Percentiles rank a stretch among this genome's conserved stretches.
These are phyloP conservation scores for Carduelis carduelis DNA, from an alignment of 2,797 vertebrate species.

Conservation along the genomic window DNA sequence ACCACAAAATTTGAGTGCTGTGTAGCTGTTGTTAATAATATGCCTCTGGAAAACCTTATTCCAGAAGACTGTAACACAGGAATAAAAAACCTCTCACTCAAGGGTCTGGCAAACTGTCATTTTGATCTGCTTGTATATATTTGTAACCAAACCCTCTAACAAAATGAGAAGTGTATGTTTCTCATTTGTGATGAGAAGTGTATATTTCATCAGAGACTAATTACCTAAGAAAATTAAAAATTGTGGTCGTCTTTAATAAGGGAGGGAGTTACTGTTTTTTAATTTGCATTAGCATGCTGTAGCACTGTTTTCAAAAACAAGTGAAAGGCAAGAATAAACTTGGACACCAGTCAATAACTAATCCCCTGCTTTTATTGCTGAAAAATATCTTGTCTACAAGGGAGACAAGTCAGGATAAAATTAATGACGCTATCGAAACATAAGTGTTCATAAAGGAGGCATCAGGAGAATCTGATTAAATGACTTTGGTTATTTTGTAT, in stretches of 20 bases:
- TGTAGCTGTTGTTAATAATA: background rate
- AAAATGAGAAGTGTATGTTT: background rate
- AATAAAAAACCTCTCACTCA: background rate
- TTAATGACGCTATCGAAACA: background rate
- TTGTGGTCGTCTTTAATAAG: background rate
- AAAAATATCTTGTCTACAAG: background rate
- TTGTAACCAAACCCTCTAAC: background rate
- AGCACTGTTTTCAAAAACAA: background rate
- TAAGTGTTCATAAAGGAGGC: background rate
- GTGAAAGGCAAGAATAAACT: background rate
- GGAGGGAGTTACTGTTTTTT: background rate
- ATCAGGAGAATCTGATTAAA: background rate
- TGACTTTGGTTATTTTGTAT: background rate
- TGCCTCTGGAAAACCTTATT: background rate
- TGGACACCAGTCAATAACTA: background rate
- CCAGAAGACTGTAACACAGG: background rate
- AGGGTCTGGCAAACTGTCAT: background rate
- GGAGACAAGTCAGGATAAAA: background rate
- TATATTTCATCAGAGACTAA: background rate
- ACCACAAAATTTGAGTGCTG: background rate
- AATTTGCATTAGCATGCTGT: background rate
- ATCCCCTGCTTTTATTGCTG: background rate
- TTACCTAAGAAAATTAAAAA: background rate
- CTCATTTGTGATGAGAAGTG: background rate
- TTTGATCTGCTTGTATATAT: background rate